Base-by-base conservation (phyloP, 2,797 vertebrate genomes). In the Hephaestus fuliginosus region DNA sequence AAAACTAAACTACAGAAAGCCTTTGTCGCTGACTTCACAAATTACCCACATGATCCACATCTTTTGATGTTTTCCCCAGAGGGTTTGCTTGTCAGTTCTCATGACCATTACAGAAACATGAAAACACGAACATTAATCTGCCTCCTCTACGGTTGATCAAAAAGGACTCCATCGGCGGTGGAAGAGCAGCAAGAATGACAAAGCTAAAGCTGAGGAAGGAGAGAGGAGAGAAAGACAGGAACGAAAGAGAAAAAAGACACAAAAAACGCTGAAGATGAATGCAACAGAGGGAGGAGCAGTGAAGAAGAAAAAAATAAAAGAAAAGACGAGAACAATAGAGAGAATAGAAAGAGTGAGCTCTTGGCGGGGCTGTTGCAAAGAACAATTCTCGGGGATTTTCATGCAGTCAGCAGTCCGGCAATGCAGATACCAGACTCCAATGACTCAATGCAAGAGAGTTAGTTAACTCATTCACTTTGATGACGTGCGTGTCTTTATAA, bases 401-500 rank as follows among this genome's bases (percentile, higher is more conserved):
- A 41, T 41, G 36, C 53, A 4, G 49, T 73, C 64, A 74, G 69
- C 74, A 71, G 57, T 63, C 60, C 65, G 65, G 39, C 65, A 51
- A 25, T n/a, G 55, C 56, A 41, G 55, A 61, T 7, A 30, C 17
- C 12, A 64, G 62, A 20, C 72, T 56, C 53, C 65, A 44, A 1
- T 28, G 69, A 61, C 60, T 78, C 67, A 36, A 1, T 7, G 12
- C 55, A 5, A 36, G 15, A 71, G n/a, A 39, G 15, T 43, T 57
- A 7, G 30, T 10, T 64, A n/a, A 48, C 51, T 72, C 53, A 44
- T 76, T 76, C 62, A 60, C 69, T 61, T 41, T 62, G 62, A 81
- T 72, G 77, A 65, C 46, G 1, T 17, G 18, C 13, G 1, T 2
- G 44, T 69, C 48, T 65, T 70, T 49, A 58, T 49, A 46, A 70